Evolutionary conservation across 2,888 invertebrate species (phyloP).

Genomic region (Willowsia nigromaculata): DNA sequence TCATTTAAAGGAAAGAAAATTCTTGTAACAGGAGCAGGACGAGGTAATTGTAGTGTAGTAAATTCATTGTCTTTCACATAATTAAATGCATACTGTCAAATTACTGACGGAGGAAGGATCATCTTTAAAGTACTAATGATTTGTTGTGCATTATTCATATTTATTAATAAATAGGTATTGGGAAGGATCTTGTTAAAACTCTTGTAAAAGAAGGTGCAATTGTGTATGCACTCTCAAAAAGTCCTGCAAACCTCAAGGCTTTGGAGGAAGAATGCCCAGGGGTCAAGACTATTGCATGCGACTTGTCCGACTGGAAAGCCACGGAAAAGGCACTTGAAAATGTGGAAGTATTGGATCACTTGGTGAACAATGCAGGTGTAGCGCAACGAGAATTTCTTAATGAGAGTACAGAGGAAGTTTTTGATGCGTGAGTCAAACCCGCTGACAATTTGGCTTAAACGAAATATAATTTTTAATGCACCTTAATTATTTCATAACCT

Average conservation of each 20-base stretch:
- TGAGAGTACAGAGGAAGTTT: conserved; percentile 85
- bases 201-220: conserved; percentile 81
- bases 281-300: conserved; percentile 86
- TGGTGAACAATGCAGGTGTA: conserved; percentile 94
- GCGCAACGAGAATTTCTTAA: conserved; percentile 87
- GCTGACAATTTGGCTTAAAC: too few relatives aligned
- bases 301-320: conserved; percentile 88
- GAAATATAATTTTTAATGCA: too few relatives aligned
- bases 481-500: neutral
- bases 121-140: too few relatives aligned
- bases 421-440: conserved; percentile 86
- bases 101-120: too few relatives aligned
- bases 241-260: conserved; percentile 84
- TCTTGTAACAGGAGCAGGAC: conserved; percentile 92
- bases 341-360: conserved; percentile 87
- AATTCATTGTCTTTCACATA: too few relatives aligned
- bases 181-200: conserved; percentile 82
- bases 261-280: conserved; percentile 83
- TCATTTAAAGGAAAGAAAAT: conserved; percentile 88
- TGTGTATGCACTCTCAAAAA: conserved; percentile 89
- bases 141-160: neutral
- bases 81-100: too few relatives aligned
- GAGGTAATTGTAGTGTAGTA: conserved; percentile 84
- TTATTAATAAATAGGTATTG: conserved; percentile 84
- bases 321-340: conserved; percentile 84